Base-by-base conservation (phyloP, 2,797 vertebrate genomes). In the Tenualosa thibaudeaui region DNA sequence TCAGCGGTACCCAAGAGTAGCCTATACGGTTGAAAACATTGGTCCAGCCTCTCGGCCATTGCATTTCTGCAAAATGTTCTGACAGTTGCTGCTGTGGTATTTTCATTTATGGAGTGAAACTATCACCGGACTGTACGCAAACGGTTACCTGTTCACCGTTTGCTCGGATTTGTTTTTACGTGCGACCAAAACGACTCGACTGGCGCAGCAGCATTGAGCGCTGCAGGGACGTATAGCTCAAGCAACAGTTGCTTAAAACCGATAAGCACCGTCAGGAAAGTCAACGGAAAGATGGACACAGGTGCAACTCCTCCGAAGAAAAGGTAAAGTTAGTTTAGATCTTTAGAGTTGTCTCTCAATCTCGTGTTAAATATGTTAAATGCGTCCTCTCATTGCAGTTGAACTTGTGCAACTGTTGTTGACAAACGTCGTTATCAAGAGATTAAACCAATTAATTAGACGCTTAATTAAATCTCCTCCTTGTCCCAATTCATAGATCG, bases 221-320 rank as follows among this genome's bases (percentile, higher is more conserved):
- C 68, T 71, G 65, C 65, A 12, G 10, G 26, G 65, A 40, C 65
- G 13, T 2, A 31, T 31, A 75, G 68, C 68, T 75, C 68, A 40
- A 75, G 37, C 68, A 75, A 75, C 68, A 75, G 68, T 75, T 75
- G 68, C 68, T 17, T 40, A 8, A 68, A 0, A 68, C 62, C 62
- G 24, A 68, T 13, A 24, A 31, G 24, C 24, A 24, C 62, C 62
- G 24, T 3, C 24, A 3, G 83, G 43, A 15, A 50, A 31, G 51
- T 46, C 19, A 2, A 17, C 68, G 51, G 22, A 40, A 37, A 31
- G 40, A 97, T 96, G 95, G 96, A 96, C 91, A 94, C 94, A 92
- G 95, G 90, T 95, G 95, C 90, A 91, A 94, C 94, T 94, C 95
- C 94, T 93, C 97, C 97, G 92, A 97, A 98, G 95, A 98, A 98